Conservation (phyloP, 2,888 invertebrate genomes). For the Meiosimyza decipiens region DNA sequence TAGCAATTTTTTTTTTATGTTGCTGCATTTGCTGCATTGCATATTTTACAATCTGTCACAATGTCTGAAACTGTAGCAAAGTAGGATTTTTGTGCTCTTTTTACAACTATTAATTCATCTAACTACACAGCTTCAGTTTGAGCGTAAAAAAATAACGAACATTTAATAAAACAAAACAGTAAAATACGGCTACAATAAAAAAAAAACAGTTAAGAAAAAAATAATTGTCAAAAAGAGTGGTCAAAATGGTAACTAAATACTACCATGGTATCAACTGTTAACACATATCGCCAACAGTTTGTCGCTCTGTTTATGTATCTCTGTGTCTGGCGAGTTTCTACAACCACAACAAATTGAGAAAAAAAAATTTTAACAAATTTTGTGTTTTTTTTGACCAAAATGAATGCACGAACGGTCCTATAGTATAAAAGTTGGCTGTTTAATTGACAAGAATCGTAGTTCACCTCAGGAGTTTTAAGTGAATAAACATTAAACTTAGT, state of each 20-base stretch:
- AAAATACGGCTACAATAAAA: background rate
- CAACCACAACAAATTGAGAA: background rate
- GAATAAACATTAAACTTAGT: slow-evolving; percentile 47
- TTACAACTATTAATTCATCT: slow-evolving; percentile 20
- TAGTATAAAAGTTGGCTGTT: slow-evolving; percentile 62
- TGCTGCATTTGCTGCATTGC: too few relatives aligned
- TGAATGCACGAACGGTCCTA: slow-evolving; percentile 34
- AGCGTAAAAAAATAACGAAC: background rate
- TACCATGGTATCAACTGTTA: too few relatives aligned
- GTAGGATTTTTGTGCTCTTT: slow-evolving; percentile 28
- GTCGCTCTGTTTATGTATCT: too few relatives aligned
- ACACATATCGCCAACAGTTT: too few relatives aligned
- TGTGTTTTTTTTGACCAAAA: background rate
- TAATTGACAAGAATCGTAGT: slow-evolving; percentile 61
- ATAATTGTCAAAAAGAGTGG: too few relatives aligned
- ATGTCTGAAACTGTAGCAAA: slow-evolving; percentile 34
- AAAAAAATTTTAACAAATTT: background rate
- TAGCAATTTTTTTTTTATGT: too few relatives aligned
- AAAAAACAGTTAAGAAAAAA: background rate
- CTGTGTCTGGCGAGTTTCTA: too few relatives aligned
- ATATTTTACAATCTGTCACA: slow-evolving; percentile 7
- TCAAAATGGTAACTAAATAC: too few relatives aligned
- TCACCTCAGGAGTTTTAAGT: slow-evolving; percentile 61
- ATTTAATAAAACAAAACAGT: background rate
- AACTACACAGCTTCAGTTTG: background rate